These are phyloP conservation scores for Otus scops DNA, from an alignment of 2,797 vertebrate species.

Conservation along the genomic window DNA sequence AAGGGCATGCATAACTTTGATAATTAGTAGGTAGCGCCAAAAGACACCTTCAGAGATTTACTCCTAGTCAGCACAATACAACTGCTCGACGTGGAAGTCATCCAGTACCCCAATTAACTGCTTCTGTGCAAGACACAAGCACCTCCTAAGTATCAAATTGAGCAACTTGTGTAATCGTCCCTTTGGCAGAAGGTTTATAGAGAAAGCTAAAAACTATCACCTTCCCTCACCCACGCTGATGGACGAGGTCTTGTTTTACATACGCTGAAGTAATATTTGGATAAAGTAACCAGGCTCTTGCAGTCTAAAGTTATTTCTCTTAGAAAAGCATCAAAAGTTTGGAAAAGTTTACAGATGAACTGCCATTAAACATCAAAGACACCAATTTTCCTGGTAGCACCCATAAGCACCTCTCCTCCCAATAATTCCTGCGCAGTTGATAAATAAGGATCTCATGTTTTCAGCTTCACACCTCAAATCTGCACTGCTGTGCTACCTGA, in stretches of 20 bases:
- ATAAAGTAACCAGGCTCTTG: not conserved
- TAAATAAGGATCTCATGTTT: not conserved
- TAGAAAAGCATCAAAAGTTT: not conserved
- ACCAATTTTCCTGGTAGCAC: not conserved
- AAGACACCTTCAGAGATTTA: not conserved
- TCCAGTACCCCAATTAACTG: not conserved
- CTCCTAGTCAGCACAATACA: not conserved
- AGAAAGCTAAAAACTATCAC: not conserved
- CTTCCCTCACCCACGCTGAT: not conserved
- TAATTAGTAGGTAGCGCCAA: not conserved
- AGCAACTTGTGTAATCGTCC: not conserved
- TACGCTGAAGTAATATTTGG: not conserved
- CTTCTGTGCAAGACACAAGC: not conserved
- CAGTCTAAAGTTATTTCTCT: not conserved
- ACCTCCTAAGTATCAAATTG: not conserved
- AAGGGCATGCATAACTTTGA: not conserved
- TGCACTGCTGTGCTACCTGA: not conserved
- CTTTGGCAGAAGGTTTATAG: not conserved
- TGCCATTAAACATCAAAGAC: not conserved
- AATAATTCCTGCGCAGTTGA: not conserved
- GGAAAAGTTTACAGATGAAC: not conserved
- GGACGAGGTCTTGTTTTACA: not conserved
- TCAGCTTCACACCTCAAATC: not conserved
- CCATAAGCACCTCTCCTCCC: not conserved
- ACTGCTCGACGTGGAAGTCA: not conserved